Percentiles rank a stretch among this genome's conserved stretches.
phyloP scores from a whole-genome alignment of 2,797 vertebrate species.

The Tenualosa thibaudeaui region DNA sequence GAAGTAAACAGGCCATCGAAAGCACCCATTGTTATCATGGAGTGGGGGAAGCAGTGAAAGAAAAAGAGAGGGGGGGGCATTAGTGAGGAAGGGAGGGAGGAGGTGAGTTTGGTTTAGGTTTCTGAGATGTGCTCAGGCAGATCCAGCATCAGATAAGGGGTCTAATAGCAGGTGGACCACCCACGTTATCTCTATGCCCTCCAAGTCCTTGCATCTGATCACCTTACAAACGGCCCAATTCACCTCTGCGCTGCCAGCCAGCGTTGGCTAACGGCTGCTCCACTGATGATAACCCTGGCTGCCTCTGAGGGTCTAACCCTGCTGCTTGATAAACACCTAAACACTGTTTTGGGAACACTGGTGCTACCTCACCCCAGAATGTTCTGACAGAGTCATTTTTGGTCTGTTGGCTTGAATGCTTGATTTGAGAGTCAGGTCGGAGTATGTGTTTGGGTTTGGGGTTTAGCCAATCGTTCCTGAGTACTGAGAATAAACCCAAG shows the following conservation, averaged over 20 bases:
- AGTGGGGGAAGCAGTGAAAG: not conserved
- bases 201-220: conserved; percentile 54
- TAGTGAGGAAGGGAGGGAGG: not conserved
- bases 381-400: too few relatives aligned
- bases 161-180: conserved; percentile 70
- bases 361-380: not conserved
- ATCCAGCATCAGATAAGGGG: conserved; percentile 45
- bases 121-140: conserved; percentile 14
- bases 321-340: conserved; percentile 39
- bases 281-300: conserved; percentile 50
- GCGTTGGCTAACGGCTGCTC: conserved; percentile 44
- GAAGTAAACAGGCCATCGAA: not conserved
- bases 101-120: conserved; percentile 17
- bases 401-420: too few relatives aligned
- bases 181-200: conserved; percentile 73
- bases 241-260: conserved; percentile 41
- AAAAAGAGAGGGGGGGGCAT: not conserved
- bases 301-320: conserved; percentile 55
- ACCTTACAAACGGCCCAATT: conserved; percentile 48
- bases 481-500: too few relatives aligned
- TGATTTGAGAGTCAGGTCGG: too few relatives aligned
- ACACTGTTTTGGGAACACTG: not conserved
- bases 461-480: too few relatives aligned
- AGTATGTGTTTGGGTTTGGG: too few relatives aligned
- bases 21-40: not conserved